Evolutionary conservation across 2,113 vertebrate genomes (phyloP).

Genomic region (Chionodraco myersi): DNA sequence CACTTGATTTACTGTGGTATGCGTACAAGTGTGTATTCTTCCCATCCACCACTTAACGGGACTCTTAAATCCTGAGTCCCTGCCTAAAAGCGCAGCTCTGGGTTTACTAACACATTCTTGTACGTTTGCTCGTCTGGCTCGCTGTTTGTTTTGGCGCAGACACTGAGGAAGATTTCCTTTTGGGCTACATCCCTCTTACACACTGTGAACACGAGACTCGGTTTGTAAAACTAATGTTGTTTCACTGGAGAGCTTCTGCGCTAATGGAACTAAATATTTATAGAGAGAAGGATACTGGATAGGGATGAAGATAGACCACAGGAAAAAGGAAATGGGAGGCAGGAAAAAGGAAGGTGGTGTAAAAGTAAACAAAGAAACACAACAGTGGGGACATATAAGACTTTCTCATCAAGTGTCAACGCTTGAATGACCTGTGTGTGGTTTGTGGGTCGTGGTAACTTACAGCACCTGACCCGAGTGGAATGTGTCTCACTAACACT

Average conservation of each 20-base stretch:
- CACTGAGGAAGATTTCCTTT: slow-evolving; percentile 41
- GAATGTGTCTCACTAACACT: slow-evolving; percentile 49
- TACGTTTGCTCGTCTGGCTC: slow-evolving; percentile 50
- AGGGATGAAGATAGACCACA: not conserved
- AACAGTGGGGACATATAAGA: slow-evolving; percentile 7
- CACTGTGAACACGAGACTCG: slow-evolving; percentile 43
- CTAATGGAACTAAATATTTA: slow-evolving; percentile 14
- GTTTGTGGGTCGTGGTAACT: slow-evolving; percentile 54
- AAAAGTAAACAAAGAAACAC: slow-evolving; percentile 23
- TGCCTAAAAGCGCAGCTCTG: slow-evolving; percentile 42
- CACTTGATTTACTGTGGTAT: slow-evolving; percentile 62
- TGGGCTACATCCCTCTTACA: slow-evolving; percentile 47
- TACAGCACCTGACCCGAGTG: slow-evolving; percentile 28
- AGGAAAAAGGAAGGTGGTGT: not conserved
- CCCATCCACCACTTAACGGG: slow-evolving; percentile 57
- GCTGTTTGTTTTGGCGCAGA: slow-evolving; percentile 66
- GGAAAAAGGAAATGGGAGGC: not conserved
- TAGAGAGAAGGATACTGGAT: not conserved
- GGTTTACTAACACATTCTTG: slow-evolving; percentile 45
- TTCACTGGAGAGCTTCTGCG: slow-evolving; percentile 31
- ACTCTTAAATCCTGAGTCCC: slow-evolving; percentile 59
- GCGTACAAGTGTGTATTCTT: slow-evolving; percentile 65
- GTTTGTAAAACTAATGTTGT: slow-evolving; percentile 58
- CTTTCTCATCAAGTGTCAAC: slow-evolving; percentile 61
- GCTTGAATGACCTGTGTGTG: slow-evolving; percentile 38